Evolutionary conservation across 2,113 vertebrate genomes (phyloP).

Genomic region (Cyanoliseus patagonus): DNA sequence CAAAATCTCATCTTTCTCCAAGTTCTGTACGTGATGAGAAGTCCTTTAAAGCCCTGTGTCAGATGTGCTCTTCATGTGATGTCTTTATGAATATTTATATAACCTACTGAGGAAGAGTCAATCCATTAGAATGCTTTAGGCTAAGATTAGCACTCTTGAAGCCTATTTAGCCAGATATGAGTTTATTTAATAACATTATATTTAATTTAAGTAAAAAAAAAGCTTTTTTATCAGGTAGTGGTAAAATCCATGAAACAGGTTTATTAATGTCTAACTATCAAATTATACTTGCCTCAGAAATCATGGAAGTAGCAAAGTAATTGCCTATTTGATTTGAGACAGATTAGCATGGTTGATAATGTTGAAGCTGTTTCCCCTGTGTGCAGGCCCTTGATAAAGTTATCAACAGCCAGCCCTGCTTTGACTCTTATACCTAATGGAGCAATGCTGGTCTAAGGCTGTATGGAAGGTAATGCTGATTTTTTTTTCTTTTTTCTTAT

Average conservation of each 20-base stretch:
- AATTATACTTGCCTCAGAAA: constrained; percentile 41
- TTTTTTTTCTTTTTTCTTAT: background rate
- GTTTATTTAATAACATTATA: constrained; percentile 58
- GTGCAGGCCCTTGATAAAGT: background rate
- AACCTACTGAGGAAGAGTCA: constrained; percentile 27
- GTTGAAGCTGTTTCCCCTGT: background rate
- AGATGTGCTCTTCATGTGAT: background rate
- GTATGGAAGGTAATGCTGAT: background rate
- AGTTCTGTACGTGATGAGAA: background rate
- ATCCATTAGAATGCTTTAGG: constrained; percentile 51
- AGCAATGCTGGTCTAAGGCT: background rate
- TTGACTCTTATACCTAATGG: background rate
- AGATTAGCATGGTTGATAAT: constrained; percentile 11
- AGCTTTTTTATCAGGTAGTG: constrained; percentile 44
- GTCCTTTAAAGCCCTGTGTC: constrained; percentile 5
- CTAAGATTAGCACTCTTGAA: constrained; percentile 59
- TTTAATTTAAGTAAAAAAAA: background rate
- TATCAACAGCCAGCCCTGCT: background rate
- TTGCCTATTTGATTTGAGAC: constrained; percentile 10
- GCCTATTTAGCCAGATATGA: constrained; percentile 42
- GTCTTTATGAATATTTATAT: constrained; percentile 59
- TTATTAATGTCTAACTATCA: constrained; percentile 43
- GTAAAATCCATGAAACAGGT: constrained; percentile 24
- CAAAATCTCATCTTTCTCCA: background rate
- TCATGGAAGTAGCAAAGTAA: constrained; percentile 10